phyloP scores from a whole-genome alignment of 2,797 vertebrate species.

The Alouatta caraya region DNA sequence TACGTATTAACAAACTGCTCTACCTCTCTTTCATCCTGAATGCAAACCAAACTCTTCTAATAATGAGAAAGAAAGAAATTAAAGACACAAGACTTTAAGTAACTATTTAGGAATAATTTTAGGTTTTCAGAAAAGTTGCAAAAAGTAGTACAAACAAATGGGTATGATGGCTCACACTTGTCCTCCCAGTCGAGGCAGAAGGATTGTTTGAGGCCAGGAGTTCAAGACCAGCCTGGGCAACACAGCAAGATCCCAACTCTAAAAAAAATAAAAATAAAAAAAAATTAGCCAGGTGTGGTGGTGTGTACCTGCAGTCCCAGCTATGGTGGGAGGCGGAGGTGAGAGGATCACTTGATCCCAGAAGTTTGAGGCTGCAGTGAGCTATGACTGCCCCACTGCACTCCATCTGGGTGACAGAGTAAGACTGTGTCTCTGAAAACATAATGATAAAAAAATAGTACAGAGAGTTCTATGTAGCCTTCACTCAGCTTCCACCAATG shows the following conservation, averaged over 20 bases:
- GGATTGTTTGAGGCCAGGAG: background rate
- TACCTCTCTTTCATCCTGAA: rapidly evolving
- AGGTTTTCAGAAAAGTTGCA: background rate
- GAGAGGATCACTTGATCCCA: background rate
- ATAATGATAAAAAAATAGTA: no score
- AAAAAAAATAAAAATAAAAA: background rate
- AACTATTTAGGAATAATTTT: no score
- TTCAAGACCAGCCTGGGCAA: background rate
- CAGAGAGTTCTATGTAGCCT: rapidly evolving
- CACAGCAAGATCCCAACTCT: background rate
- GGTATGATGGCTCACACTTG: background rate
- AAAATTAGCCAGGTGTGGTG: background rate
- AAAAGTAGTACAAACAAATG: background rate
- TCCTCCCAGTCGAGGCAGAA: background rate
- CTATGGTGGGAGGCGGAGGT: no score
- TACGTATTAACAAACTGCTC: background rate
- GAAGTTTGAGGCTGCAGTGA: no score
- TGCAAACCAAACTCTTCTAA: background rate
- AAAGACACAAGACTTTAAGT: background rate
- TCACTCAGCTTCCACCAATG: background rate
- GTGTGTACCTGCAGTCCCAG: background rate
- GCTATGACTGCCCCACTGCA: no score
- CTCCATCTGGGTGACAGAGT: no score
- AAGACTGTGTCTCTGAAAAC: no score
- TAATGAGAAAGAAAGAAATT: background rate